Evolutionary conservation across 2,888 invertebrate genomes (phyloP).

Genomic region (Drosophila antonietae): DNA sequence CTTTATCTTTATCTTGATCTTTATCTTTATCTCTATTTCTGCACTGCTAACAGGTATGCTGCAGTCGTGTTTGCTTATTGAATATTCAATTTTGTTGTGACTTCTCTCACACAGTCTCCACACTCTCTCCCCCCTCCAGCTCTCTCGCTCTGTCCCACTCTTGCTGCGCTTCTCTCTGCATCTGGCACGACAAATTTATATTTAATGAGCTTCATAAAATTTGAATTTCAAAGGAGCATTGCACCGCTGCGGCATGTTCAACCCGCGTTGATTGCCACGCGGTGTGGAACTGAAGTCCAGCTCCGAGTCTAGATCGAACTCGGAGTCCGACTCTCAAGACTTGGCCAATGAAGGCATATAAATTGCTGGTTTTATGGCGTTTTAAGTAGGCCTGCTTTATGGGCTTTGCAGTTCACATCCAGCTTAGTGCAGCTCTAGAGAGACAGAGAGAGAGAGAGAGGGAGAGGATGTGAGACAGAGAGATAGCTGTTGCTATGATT

Average conservation of each 20-base stretch:
- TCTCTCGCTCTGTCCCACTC: conserved; percentile 10
- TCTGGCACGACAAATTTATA: conserved; percentile 84
- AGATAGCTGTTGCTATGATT: conserved; percentile 57
- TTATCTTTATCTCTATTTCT: neutral
- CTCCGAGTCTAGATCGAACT: conserved; percentile 1
- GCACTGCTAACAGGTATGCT: neutral
- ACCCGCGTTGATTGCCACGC: conserved; percentile 46
- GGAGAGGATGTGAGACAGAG: conserved; percentile 23
- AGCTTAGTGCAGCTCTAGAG: conserved; percentile 8
- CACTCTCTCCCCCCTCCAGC: neutral
- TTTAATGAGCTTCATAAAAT: conserved; percentile 85
- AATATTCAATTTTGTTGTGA: conserved; percentile 12
- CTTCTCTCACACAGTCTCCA: neutral
- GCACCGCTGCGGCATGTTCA: conserved; percentile 76
- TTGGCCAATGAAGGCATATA: conserved; percentile 69
- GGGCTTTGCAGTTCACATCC: conserved; percentile 49
- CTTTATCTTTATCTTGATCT: neutral
- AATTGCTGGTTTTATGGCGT: conserved; percentile 82
- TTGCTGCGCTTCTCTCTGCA: conserved; percentile 22
- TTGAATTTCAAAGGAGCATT: conserved; percentile 84
- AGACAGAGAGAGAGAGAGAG: conserved; percentile 29
- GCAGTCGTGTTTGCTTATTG: neutral
- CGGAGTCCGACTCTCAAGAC: conserved; percentile 12
- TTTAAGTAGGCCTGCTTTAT: conserved; percentile 80
- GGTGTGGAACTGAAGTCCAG: conserved; percentile 19